Evolutionary conservation across 2,888 invertebrate species (phyloP), one percentile per base, ranked within the genome.

Genomic region (Phengaris arion): DNA sequence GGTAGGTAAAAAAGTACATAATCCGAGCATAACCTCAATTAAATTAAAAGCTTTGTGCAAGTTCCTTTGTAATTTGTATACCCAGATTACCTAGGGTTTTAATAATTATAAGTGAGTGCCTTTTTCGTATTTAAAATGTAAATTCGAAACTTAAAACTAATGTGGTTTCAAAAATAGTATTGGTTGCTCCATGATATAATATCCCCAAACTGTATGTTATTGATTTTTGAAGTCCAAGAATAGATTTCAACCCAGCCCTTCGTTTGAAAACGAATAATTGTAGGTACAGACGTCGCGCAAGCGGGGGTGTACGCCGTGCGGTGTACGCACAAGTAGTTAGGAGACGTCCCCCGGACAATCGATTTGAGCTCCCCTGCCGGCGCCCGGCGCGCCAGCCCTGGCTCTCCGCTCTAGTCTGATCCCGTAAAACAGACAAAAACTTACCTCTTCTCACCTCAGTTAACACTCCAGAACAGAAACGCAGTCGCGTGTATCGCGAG

Each of bases 361-460:
- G 93, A 93, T 92, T 88, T 83, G 81, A 80, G 82, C 89, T 87
- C 89, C 90, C 90, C 87, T 85, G 83, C 83, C 84, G 85, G 82
- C 84, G 80, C 81, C 79, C 77, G 83, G 79, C 78, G 79, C 82
- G 13, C 13, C 13, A 68, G 13, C 84, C 84, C 82, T 83, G 80
- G 78, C 83, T 74, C 73, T 57, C 76, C 76, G 79, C 79, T 6
- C 35, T 12, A 35, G 64, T 35, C 64, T 35, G 79, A 79, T 79
- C 80, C 81, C 80, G 77, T 79, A 79, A 79, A 81, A 80, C 84
- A 82, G 80, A 82, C 82, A 81, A 90, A 89, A 91, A 92, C 92
- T 90, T 84, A 92, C 91, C 91, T 91, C 86, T 91, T 90, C 82
- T 87, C 91, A 90, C 89, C 86, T 87, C 88, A 90, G 86, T 87